These are phyloP conservation scores for Scaptomyza polygonia DNA, from an alignment of 2,888 invertebrate species.

Conservation along the genomic window DNA sequence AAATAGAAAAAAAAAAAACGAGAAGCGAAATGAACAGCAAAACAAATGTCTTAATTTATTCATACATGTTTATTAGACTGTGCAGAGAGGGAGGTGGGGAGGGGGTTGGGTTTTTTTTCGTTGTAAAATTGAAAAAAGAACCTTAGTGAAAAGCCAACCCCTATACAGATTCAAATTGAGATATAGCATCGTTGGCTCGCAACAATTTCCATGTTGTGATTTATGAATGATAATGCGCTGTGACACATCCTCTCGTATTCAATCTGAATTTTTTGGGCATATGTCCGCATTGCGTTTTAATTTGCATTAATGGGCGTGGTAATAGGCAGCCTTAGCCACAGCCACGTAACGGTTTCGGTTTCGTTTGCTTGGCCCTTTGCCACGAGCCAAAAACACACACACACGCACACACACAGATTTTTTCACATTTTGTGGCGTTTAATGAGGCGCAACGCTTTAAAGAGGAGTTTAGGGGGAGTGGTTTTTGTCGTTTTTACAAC, in stretches of 20 bases:
- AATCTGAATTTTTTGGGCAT: conserved; percentile 63
- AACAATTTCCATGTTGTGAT: conserved; percentile 82
- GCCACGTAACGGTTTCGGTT: conserved; percentile 10
- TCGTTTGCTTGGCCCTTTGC: conserved; percentile 24
- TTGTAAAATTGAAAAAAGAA: conserved; percentile 59
- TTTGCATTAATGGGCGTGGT: conserved; percentile 82
- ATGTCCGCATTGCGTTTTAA: conserved; percentile 80
- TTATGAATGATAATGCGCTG: conserved; percentile 83
- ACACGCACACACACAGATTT: conserved; percentile 13
- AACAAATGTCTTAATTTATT: conserved; percentile 82
- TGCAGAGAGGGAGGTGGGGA: conserved; percentile 16
- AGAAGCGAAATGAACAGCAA: conserved; percentile 74
- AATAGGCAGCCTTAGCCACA: conserved; percentile 55
- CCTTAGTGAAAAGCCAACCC: conserved; percentile 29
- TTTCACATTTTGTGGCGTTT: conserved; percentile 38
- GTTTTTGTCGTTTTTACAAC: conserved; percentile 22
- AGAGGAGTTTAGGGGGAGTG: not conserved
- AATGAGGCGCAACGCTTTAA: conserved; percentile 73
- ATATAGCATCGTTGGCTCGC: conserved; percentile 40
- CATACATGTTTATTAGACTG: conserved; percentile 77
- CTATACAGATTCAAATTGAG: conserved; percentile 21
- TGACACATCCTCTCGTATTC: conserved; percentile 64
- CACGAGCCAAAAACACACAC: conserved; percentile 10
- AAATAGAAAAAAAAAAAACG: too few relatives aligned
- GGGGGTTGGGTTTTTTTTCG: not conserved